A percentile compares a stretch with the other conserved stretches of the same genome.
Evolutionary conservation across 2,888 invertebrate genomes (phyloP).

Genomic region (Drosophila algonquin): DNA sequence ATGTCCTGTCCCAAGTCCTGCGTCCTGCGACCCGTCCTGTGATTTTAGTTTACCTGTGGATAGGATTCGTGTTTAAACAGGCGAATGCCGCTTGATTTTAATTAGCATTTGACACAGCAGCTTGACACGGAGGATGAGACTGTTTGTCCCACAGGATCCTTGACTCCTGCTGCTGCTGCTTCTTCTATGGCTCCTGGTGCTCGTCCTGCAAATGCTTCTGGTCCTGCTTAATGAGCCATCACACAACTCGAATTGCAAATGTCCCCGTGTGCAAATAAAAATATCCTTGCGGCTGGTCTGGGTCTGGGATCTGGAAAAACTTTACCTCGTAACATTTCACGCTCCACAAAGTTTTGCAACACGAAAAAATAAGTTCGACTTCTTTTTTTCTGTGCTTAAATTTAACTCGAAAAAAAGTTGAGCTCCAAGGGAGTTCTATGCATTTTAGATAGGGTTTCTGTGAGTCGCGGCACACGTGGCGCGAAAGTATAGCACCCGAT

Average conservation of each 20-base stretch:
- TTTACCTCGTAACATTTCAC: slow-evolving; percentile 61
- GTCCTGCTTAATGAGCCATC: slow-evolving; percentile 71
- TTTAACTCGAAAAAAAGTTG: background rate
- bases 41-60: slow-evolving; percentile 52
- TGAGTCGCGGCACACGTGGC: too few relatives aligned
- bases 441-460: background rate
- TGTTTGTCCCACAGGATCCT: slow-evolving; percentile 17
- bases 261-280: slow-evolving; percentile 71
- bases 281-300: slow-evolving; percentile 50
- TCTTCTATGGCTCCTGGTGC: slow-evolving; percentile 8
- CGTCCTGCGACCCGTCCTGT: slow-evolving; percentile 14
- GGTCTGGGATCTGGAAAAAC: slow-evolving; percentile 12
- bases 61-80: slow-evolving; percentile 63
- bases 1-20: slow-evolving; percentile 25
- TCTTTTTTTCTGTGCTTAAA: background rate
- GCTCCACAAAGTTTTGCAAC: slow-evolving; percentile 61
- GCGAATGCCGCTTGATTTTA: slow-evolving; percentile 79
- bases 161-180: slow-evolving; percentile 27
- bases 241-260: slow-evolving; percentile 67
- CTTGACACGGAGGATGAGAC: slow-evolving; percentile 62
- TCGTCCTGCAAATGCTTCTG: background rate
- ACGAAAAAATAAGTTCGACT: slow-evolving; percentile 11
- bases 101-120: slow-evolving; percentile 80
- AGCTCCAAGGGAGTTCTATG: background rate
- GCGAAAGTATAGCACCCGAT: too few relatives aligned